phyloP scores from a whole-genome alignment of 2,797 vertebrate genomes.

The Bovichtus diacanthus region DNA sequence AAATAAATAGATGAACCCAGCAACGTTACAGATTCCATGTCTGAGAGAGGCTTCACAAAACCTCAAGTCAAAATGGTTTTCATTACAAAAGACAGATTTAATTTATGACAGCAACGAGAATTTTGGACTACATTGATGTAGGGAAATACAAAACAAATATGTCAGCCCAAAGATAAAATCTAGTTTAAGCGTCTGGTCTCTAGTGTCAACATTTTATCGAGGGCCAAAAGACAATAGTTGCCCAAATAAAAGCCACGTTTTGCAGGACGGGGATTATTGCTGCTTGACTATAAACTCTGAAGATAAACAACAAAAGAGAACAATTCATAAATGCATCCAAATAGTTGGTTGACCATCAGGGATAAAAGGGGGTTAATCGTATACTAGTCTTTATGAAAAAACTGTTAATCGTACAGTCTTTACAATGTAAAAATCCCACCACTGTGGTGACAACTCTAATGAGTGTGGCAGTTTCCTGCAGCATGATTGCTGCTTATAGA shows the following conservation, averaged over 20 bases:
- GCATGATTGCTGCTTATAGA: conserved; percentile 31
- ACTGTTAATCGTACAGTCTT: conserved; percentile 3
- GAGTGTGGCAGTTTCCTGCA: conserved; percentile 11
- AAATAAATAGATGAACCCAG: not conserved
- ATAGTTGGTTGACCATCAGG: not conserved
- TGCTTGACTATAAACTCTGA: conserved; percentile 2
- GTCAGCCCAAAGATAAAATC: conserved; percentile 23
- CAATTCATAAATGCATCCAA: conserved; percentile 21
- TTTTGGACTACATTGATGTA: conserved; percentile 3
- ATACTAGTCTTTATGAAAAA: not conserved
- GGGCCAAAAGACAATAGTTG: conserved; percentile 13
- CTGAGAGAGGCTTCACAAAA: not conserved
- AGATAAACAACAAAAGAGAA: conserved; percentile 9
- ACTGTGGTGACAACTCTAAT: not conserved
- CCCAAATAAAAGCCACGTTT: conserved; percentile 4
- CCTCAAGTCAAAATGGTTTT: not conserved
- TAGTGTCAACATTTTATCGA: conserved; percentile 13
- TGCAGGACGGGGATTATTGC: conserved; percentile 1
- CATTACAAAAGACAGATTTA: conserved; percentile 2
- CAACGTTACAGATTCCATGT: conserved; percentile 1
- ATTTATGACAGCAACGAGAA: not conserved
- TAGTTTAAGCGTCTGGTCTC: not conserved
- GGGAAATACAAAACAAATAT: conserved; percentile 5
- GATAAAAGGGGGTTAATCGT: not conserved
- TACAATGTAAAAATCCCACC: not conserved